Conservation (phyloP, 2,797 vertebrate species). For the Rhabdophis nuchalis region DNA sequence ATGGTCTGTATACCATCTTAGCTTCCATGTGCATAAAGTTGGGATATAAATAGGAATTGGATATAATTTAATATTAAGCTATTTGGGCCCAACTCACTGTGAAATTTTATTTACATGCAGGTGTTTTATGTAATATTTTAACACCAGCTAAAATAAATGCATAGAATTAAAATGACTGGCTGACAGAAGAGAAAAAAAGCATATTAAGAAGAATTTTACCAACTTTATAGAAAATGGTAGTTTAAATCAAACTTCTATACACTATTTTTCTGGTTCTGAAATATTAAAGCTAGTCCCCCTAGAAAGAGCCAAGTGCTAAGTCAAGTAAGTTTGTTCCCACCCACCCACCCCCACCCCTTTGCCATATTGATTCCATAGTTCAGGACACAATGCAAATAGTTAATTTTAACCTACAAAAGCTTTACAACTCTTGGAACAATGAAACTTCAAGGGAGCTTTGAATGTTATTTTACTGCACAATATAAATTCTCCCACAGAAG, state of each 20-base stretch:
- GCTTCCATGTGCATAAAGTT: neutral
- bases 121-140: neutral
- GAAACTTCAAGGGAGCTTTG: neutral
- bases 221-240: neutral
- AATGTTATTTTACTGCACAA: neutral
- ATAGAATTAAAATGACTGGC: neutral
- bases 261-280: neutral
- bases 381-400: neutral
- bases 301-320: neutral
- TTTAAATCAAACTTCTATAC: neutral
- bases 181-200: neutral
- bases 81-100: neutral
- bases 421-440: neutral
- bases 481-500: neutral
- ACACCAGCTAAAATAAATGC: neutral
- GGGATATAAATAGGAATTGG: neutral
- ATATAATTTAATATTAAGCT: neutral
- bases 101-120: neutral
- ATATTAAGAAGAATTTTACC: neutral
- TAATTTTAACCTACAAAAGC: neutral
- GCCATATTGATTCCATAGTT: neutral
- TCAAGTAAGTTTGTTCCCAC: neutral
- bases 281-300: neutral
- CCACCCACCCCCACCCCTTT: no score
- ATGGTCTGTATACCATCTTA: neutral